These are phyloP conservation scores for Rhopalosiphum padi DNA, from an alignment of 1,140 invertebrate genomes.

Conservation along the genomic window DNA sequence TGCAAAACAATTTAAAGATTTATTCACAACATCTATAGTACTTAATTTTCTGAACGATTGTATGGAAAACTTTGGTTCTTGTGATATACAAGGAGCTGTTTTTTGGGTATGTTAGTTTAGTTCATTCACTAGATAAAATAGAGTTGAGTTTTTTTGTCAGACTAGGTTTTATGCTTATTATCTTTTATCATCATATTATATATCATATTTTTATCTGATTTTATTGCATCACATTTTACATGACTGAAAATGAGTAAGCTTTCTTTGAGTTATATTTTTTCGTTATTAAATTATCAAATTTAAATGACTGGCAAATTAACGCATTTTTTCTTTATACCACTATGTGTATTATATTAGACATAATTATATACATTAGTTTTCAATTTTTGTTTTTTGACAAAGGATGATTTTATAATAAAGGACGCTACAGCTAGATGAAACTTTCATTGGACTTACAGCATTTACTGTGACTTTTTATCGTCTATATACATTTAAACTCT, in stretches of 20 bases:
- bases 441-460: background rate
- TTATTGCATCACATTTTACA: background rate
- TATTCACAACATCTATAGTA: background rate
- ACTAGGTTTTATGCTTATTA: background rate
- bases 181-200: background rate
- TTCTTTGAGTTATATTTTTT: background rate
- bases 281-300: background rate
- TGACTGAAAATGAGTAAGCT: background rate
- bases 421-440: too few relatives aligned
- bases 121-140: background rate
- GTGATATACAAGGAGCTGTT: background rate
- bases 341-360: background rate
- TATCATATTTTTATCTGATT: background rate
- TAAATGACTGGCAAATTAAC: background rate
- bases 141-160: background rate
- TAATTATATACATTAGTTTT: too few relatives aligned
- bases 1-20: background rate
- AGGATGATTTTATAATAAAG: too few relatives aligned
- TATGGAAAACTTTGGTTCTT: background rate
- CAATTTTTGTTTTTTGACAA: background rate
- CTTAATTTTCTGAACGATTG: background rate
- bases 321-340: background rate
- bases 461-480: background rate
- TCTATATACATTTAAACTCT: background rate
- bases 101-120: background rate